Evolutionary conservation across 2,888 invertebrate genomes (phyloP), one percentile per base, ranked within the genome.

Genomic region (Alloscopus bannaensis): DNA sequence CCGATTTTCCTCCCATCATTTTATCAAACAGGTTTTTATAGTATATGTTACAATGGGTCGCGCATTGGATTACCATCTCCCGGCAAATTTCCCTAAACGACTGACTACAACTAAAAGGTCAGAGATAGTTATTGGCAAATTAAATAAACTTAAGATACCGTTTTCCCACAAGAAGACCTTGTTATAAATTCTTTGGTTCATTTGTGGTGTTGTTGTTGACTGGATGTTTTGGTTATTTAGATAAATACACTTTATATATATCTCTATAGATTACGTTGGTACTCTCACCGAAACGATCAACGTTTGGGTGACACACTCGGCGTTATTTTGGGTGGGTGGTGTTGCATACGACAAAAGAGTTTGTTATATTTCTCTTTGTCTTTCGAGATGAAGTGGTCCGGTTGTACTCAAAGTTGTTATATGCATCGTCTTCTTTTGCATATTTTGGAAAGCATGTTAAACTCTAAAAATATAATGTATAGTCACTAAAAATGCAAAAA

Each of bases 401-500:
- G 57, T 47, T 64, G 52, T 62, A 60, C 60, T 60, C 60, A 60
- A 47, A 47, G 52, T 11, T 57, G 29, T 28, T 28, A 57, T 47
- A 55, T 55, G 16, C 13, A 36, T 18, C 13, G 24, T 64, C 26
- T 64, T 45, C 6, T 47, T n/a, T n/a, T n/a, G n/a, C 29, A 59
- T 55, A 22, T n/a, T 3, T 22, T 22, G 8, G n/a, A 16, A 50
- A 50, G 13, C 50, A 4, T 59, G n/a, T 70, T 55, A 70, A 36
- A 8, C 6, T 8, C 13, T 36, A n/a, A 47, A 47, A 13, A 47
- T 59, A 59, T 29, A 40, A 60, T 16, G 18, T 59, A 59, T 29
- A 28, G n/a, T 22, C 3, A n/a, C n/a, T 59, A 59, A 64, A 72
- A 68, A 50, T 66, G 28, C 29, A 68, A 68, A 64, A 69, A 75